A percentile compares a stretch with the other conserved stretches of the same genome.
Evolutionary conservation across 2,888 invertebrate species (phyloP).

Genomic region (Protodeltote pygarga): DNA sequence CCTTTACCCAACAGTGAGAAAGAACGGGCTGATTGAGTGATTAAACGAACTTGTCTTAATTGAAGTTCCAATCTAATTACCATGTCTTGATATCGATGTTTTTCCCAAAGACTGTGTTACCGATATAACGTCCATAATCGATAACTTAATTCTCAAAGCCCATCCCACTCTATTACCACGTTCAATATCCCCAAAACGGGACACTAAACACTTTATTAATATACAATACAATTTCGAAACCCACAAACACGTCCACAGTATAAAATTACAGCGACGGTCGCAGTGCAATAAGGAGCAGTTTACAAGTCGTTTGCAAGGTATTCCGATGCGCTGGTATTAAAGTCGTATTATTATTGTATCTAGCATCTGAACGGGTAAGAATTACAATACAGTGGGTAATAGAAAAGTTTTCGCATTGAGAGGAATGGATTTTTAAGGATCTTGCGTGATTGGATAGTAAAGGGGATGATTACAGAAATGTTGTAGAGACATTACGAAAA

Average conservation of each 20-base stretch:
- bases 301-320: constrained; percentile 33
- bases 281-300: constrained; percentile 17
- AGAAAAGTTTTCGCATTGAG: background rate
- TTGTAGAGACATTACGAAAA: no score
- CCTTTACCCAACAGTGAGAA: no score
- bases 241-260: constrained; percentile 33
- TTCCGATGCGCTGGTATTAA: constrained; percentile 8
- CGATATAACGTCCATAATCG: no score
- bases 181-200: constrained; percentile 16
- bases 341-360: constrained; percentile 11
- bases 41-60: no score
- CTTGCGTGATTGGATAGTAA: background rate
- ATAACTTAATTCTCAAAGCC: background rate
- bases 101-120: no score
- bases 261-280: constrained; percentile 26
- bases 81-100: no score
- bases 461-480: no score
- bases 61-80: no score
- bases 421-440: background rate
- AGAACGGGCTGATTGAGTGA: no score
- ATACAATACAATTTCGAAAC: constrained; percentile 23
- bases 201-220: constrained; percentile 33
- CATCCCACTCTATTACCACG: constrained; percentile 19
- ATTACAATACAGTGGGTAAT: background rate
- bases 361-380: background rate